phyloP scores from a whole-genome alignment of 2,888 invertebrate genomes.

The Clunio marinus region DNA sequence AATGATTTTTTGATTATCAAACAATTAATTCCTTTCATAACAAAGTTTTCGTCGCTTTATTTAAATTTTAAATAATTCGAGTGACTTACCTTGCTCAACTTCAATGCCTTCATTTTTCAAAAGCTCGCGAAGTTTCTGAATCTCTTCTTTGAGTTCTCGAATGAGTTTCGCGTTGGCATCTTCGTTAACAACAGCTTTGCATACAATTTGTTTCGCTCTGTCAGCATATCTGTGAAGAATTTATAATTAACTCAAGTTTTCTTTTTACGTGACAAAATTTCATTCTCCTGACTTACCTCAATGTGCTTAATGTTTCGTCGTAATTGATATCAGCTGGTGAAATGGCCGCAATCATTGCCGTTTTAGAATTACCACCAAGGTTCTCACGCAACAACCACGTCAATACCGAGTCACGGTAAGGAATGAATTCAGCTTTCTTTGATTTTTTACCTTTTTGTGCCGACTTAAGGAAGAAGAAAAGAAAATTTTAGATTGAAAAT shows the following conservation, averaged over 20 bases:
- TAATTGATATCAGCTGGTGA: conserved; percentile 99
- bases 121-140: conserved; percentile 85
- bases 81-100: conserved; percentile 76
- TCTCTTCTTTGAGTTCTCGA: conserved; percentile 98
- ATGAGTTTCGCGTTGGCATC: conserved; percentile 99
- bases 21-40: conserved; percentile 53
- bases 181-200: conserved; percentile 99
- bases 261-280: not conserved
- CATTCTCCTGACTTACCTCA: conserved; percentile 48
- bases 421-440: conserved; percentile 95
- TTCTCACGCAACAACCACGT: conserved; percentile 98
- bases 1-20: conserved; percentile 55
- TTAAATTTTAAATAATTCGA: not conserved
- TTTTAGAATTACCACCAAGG: conserved; percentile 98
- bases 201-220: conserved; percentile 98
- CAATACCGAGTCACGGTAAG: conserved; percentile 96
- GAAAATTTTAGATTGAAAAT: not conserved
- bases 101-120: conserved; percentile 96
- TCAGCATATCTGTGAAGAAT: conserved; percentile 81
- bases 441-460: conserved; percentile 77
- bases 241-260: not conserved
- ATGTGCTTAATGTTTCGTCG: conserved; percentile 82
- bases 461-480: too few relatives aligned
- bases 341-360: conserved; percentile 88
- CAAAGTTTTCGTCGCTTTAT: conserved; percentile 2